Percentiles rank a stretch among this genome's conserved stretches.
Conservation (phyloP, 2,113 vertebrate species). For the Agapornis roseicollis region DNA sequence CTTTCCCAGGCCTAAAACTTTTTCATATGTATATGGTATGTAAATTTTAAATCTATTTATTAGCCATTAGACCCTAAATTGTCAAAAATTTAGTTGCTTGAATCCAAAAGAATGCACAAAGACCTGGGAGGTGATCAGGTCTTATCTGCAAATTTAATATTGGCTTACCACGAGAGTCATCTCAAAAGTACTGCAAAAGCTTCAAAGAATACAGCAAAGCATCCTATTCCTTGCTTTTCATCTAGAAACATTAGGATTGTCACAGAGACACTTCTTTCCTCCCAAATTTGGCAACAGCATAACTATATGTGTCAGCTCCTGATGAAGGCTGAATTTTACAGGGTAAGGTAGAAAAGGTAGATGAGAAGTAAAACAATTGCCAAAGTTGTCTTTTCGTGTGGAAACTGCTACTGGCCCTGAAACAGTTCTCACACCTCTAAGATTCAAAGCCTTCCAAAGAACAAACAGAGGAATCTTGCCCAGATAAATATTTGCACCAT, state of each 20-base stretch:
- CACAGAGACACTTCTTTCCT: not conserved
- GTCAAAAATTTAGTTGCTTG: not conserved
- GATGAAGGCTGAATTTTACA: not conserved
- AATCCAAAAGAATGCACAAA: not conserved
- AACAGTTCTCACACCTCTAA: not conserved
- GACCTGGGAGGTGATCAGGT: not conserved
- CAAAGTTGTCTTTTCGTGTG: not conserved
- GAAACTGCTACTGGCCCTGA: not conserved
- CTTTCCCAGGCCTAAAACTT: not conserved
- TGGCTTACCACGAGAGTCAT: not conserved
- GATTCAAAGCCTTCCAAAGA: not conserved
- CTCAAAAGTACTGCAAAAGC: not conserved
- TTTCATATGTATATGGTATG: not conserved
- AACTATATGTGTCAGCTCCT: not conserved
- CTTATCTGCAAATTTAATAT: not conserved
- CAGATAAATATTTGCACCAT: not conserved
- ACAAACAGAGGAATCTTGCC: not conserved
- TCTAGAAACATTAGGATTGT: not conserved
- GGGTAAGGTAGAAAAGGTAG: not conserved
- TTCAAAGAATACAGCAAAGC: not conserved
- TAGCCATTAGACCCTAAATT: not conserved
- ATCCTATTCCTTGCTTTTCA: not conserved
- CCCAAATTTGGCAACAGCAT: not conserved
- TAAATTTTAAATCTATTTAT: not conserved
- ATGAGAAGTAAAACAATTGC: not conserved